Base-by-base conservation (phyloP, 2,888 invertebrate species). In the Ormyrus thymus region DNA sequence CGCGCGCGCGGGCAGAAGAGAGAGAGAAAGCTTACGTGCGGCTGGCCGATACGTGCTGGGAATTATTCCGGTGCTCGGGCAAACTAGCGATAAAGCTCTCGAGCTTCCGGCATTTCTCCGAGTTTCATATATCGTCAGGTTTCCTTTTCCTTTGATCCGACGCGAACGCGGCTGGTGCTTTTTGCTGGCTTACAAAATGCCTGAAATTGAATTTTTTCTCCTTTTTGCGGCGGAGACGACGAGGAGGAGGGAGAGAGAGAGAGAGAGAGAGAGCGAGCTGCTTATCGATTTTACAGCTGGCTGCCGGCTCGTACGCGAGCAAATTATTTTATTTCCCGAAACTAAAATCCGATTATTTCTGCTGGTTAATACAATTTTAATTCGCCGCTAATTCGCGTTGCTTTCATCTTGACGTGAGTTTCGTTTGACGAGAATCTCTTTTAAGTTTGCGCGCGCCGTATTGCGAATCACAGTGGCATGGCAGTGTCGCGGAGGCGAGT, bases 281-380 rank as follows among this genome's bases (percentile, higher is more conserved):
- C 15, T 61, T 80, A 77, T 77, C 77, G 80, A 80, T 80, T 80
- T 80, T 77, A 77, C 74, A 74, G 73, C 6, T 65, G 76, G 64
- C 69, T 80, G 53, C 13, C 64, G 8, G 45, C 29, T 5, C 64
- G 11, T 13, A 70, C 53, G 53, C 48, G n/a, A 11, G 55, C 15
- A 48, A 65, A 65, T 76, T 15, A 51, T 50, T 76, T 69, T 61
- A 56, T 48, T 53, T 69, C 10, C n/a, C 29, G 10, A 48, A 51
- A 11, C 11, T 61, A 43, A 64, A 64, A 55, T 48, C 55, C 43
- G 11, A 15, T 73, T 56, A 29, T 15, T 64, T 73, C 43, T 9
- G 13, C 13, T 7, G 15, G 7, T 45, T 9, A 0, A 6, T 10
- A 1, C 48, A 13, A 29, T n/a, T 45, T 71, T 45, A 71, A 71